These are phyloP conservation scores for Graphium colonna DNA, from an alignment of 2,888 invertebrate species.

Conservation along the genomic window DNA sequence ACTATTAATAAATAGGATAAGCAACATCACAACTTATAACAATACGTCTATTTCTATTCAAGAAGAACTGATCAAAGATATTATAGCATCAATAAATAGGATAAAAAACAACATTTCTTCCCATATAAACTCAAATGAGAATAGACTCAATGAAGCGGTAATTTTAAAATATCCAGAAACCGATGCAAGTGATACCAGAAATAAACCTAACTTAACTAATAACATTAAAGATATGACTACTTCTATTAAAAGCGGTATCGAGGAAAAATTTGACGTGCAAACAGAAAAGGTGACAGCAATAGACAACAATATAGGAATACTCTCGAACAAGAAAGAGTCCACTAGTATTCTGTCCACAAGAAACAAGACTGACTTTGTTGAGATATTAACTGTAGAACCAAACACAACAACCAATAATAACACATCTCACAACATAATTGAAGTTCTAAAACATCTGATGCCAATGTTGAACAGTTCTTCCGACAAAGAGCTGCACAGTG, in stretches of 20 bases:
- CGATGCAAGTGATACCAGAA: not conserved
- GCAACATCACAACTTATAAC: constrained; percentile 56
- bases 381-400: constrained; percentile 67
- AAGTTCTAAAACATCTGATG: constrained; percentile 69
- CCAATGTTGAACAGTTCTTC: constrained; percentile 63
- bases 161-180: constrained; percentile 46
- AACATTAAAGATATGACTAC: constrained; percentile 33
- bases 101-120: constrained; percentile 62
- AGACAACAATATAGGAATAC: not conserved
- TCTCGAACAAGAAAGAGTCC: constrained; percentile 13
- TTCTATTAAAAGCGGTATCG: constrained; percentile 57
- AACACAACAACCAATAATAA: constrained; percentile 52
- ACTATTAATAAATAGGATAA: constrained; percentile 78
- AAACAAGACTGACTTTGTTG: constrained; percentile 54
- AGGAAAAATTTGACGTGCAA: constrained; percentile 50
- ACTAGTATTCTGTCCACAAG: constrained; percentile 33
- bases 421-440: constrained; percentile 57
- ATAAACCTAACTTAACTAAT: constrained; percentile 28
- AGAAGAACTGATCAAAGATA: constrained; percentile 62
- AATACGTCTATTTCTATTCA: constrained; percentile 47
- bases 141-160: constrained; percentile 61
- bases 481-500: constrained; percentile 66
- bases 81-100: constrained; percentile 67
- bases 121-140: constrained; percentile 38
- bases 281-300: constrained; percentile 19